phyloP scores from a whole-genome alignment of 2,797 vertebrate genomes.

The Muscicapa comitata region DNA sequence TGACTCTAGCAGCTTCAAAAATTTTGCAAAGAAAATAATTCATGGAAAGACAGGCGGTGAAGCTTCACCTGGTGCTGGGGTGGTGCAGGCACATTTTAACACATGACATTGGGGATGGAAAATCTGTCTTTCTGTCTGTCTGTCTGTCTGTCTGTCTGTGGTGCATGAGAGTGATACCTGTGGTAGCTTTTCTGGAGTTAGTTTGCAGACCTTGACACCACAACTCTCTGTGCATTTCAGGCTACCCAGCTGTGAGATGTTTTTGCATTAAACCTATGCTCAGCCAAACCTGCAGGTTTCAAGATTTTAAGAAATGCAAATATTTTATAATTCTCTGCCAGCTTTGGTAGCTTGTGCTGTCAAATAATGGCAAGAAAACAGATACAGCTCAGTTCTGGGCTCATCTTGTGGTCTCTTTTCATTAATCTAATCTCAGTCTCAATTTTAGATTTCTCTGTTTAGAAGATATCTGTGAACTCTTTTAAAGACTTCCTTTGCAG shows the following conservation, averaged over 20 bases:
- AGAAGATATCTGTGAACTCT: not conserved
- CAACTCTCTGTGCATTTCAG: not conserved
- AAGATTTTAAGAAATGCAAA: constrained; percentile 25
- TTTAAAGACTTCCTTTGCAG: not conserved
- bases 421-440: not conserved
- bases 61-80: not conserved
- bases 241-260: not conserved
- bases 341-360: not conserved
- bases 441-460: not conserved
- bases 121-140: not conserved
- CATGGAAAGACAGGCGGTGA: not conserved
- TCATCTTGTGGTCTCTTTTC: not conserved
- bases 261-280: not conserved
- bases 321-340: not conserved
- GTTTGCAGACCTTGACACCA: not conserved
- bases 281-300: not conserved
- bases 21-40: not conserved
- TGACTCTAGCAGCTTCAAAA: not conserved
- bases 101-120: not conserved
- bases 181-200: not conserved
- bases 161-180: rapidly evolving
- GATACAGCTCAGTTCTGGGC: not conserved
- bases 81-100: not conserved
- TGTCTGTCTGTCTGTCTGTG: not conserved
- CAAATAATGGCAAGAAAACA: not conserved